Evolutionary conservation across 64 coral and sea anemone species (phyloP).

Genomic region (Dendrophyllia cribrosa): DNA sequence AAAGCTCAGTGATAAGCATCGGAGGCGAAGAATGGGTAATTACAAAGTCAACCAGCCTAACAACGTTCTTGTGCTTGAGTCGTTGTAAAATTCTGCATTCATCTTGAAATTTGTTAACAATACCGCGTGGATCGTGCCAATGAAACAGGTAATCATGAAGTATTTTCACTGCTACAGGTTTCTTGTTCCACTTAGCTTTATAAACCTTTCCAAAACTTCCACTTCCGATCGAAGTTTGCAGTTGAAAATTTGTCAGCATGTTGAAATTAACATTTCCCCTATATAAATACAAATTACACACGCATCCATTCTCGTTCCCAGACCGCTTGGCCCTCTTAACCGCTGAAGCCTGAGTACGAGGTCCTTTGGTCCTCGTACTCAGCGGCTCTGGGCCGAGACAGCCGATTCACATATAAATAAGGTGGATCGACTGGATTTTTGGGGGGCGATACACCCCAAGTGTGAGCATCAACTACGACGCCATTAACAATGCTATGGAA

Average conservation of each 20-base stretch:
- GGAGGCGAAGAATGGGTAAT: constrained; percentile 10
- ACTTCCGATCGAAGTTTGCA: background rate
- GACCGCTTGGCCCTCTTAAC: no score
- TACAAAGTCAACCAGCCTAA: constrained; percentile 28
- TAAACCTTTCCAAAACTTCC: background rate
- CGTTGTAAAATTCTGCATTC: constrained; percentile 49
- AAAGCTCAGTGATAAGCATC: constrained; percentile 67
- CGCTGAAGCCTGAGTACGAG: no score
- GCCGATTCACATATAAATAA: no score
- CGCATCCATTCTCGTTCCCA: no score
- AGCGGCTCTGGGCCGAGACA: no score
- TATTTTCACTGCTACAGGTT: background rate
- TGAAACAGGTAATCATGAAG: background rate
- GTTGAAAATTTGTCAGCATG: background rate
- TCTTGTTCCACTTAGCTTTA: background rate
- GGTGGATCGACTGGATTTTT: no score
- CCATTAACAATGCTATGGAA: no score
- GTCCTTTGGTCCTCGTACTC: no score
- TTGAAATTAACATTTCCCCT: no score
- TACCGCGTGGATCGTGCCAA: background rate
- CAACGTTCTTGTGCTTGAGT: constrained; percentile 60
- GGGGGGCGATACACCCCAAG: no score
- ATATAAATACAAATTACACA: no score
- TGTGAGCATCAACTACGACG: no score
- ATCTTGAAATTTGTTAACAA: background rate